Conservation (phyloP, 2,888 invertebrate species). For the Tanytarsus gracilentus region DNA sequence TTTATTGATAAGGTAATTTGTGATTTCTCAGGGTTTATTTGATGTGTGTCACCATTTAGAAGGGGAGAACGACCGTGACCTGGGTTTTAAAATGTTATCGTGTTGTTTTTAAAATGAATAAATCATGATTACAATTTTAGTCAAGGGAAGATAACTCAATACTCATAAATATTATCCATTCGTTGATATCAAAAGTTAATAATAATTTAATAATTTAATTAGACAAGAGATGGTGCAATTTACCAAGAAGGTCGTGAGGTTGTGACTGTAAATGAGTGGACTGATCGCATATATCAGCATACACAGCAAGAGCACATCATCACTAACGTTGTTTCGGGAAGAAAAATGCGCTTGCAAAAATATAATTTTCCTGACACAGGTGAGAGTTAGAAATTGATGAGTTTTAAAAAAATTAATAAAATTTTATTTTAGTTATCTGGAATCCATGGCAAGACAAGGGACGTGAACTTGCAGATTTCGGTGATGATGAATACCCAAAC, state of each 20-base stretch:
- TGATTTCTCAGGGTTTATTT: background rate
- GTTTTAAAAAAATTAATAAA: slow-evolving; percentile 12
- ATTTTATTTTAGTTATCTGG: slow-evolving; percentile 66
- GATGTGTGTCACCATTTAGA: background rate
- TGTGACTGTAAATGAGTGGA: slow-evolving; percentile 84
- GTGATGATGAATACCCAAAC: slow-evolving; percentile 93
- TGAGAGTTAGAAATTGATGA: slow-evolving; percentile 36
- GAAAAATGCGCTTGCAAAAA: slow-evolving; percentile 88
- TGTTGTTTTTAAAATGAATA: too few relatives aligned
- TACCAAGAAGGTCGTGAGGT: slow-evolving; percentile 87
- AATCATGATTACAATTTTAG: too few relatives aligned
- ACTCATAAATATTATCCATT: background rate
- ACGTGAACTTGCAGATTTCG: slow-evolving; percentile 86
- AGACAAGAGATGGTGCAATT: slow-evolving; percentile 75
- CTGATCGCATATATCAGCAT: slow-evolving; percentile 87
- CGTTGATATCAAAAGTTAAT: slow-evolving; percentile 29
- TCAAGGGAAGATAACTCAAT: too few relatives aligned
- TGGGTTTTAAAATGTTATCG: too few relatives aligned
- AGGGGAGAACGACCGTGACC: too few relatives aligned
- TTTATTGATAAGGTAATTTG: slow-evolving; percentile 73
- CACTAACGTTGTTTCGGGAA: slow-evolving; percentile 82
- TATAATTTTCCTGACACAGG: slow-evolving; percentile 91
- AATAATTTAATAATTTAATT: too few relatives aligned
- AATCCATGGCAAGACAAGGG: slow-evolving; percentile 94
- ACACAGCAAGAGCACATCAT: slow-evolving; percentile 88